Evolutionary conservation across 2,113 vertebrate species (phyloP).

Genomic region (Thermophis baileyi): DNA sequence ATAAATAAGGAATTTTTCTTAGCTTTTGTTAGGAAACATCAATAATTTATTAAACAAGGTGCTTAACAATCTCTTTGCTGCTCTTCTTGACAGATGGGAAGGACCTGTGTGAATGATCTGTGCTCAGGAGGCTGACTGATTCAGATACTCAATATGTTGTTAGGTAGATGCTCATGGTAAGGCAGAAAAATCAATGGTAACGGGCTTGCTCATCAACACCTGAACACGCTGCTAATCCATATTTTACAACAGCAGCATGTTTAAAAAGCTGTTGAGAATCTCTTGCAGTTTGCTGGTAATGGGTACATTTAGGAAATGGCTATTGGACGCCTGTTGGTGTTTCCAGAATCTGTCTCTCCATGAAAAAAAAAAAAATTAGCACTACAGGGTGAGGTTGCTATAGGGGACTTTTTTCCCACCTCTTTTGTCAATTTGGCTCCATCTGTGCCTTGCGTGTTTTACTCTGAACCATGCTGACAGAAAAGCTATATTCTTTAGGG

Average conservation of each 20-base stretch:
- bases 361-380: neutral
- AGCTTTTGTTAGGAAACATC: neutral
- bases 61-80: neutral
- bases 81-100: neutral
- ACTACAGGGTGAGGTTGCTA: neutral
- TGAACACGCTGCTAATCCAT: neutral
- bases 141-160: neutral
- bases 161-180: neutral
- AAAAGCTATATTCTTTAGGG: neutral
- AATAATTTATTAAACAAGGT: neutral
- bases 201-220: neutral
- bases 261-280: neutral
- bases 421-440: slow-evolving; percentile 5
- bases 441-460: neutral
- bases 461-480: neutral
- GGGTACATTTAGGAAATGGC: neutral
- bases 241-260: neutral
- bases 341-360: neutral
- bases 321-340: neutral
- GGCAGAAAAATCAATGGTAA: neutral
- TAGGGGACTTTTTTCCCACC: neutral
- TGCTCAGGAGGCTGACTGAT: neutral
- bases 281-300: neutral
- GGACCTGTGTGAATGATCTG: neutral
- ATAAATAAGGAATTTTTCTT: neutral